These are phyloP conservation scores for Drosophila melanica DNA, from an alignment of 1,140 invertebrate genomes.

Conservation along the genomic window DNA sequence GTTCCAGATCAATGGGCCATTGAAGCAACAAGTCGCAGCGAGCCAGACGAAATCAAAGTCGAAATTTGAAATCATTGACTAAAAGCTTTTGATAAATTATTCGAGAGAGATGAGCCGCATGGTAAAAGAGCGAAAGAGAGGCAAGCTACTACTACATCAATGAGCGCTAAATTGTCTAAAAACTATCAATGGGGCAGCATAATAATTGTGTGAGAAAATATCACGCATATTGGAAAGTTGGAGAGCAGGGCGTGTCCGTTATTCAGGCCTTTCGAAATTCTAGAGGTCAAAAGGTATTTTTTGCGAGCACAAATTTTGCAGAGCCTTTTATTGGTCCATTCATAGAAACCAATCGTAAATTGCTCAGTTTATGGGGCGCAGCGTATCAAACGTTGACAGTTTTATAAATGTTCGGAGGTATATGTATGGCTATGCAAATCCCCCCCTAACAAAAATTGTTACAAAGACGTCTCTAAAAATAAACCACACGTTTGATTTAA, in stretches of 20 bases:
- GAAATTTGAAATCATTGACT: conserved; percentile 80
- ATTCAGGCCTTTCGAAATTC: conserved; percentile 60
- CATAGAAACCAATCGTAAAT: conserved; percentile 55
- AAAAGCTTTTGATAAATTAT: conserved; percentile 82
- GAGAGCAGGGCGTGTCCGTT: conserved; percentile 63
- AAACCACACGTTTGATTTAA: conserved; percentile 46
- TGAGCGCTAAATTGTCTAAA: conserved; percentile 50
- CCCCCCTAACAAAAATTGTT: conserved; percentile 19
- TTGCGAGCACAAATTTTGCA: conserved; percentile 51
- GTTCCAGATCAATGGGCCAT: conserved; percentile 67
- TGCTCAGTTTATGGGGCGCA: conserved; percentile 58
- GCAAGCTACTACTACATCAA: conserved; percentile 54
- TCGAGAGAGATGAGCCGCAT: conserved; percentile 23
- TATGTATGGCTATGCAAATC: conserved; percentile 42
- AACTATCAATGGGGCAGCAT: conserved; percentile 69
- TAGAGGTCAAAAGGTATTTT: conserved; percentile 66
- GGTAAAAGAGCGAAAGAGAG: conserved; percentile 16
- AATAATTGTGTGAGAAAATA: conserved; percentile 79
- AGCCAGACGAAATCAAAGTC: conserved; percentile 55
- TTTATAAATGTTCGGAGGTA: conserved; percentile 45
- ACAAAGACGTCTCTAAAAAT: conserved; percentile 58
- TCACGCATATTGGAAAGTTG: conserved; percentile 64
- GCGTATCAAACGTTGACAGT: conserved; percentile 74
- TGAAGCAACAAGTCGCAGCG: conserved; percentile 51
- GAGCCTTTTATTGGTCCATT: conserved; percentile 38